Base-by-base conservation (phyloP, 2,113 vertebrate species). In the Proterorhinus semilunaris region DNA sequence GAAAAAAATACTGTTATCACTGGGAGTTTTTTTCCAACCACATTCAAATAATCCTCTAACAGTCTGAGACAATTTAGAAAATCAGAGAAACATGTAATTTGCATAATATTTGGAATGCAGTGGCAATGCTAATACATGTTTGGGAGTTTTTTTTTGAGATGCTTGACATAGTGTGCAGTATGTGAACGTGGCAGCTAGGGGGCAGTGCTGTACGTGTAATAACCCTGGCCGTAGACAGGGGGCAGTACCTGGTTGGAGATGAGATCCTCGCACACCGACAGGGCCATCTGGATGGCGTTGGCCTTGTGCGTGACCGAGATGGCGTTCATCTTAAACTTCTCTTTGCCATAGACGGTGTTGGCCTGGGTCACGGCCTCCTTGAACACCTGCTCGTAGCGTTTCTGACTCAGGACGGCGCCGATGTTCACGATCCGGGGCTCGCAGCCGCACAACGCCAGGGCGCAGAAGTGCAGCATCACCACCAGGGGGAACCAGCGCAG, bases 211-310 rank as follows among this genome's bases (percentile, higher is more conserved):
- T 50, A 13, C 6, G 49, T 50, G 49, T 50, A 15, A 13, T 50
- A 13, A 50, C 15, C 15, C 49, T 5, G 10, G 12, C 4, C 5
- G 49, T 10, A 21, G 51, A 49, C 67, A 62, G 55, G 6, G 21
- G 11, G 8, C 48, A 71, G 75, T 90, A 98, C 96, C 96, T 98
- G 97, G 92, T 95, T 94, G 83, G 95, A 98, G 94, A 98, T 98
- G 90, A 98, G 95, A 87, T 98, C 96, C 90, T 98, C 97, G 72
- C 97, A 98, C 72, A 98, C 97, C 10, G 97, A 98, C 81, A 98
- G 93, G 13, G 97, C 97, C 97, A 98, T 98, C 92, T 98, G 96
- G 88, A 98, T 98, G 85, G 97, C 97, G 83, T 98, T 98, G 89
- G 95, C 94, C 66, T 96, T 96, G 92, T 98, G 97, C 0, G 96